A percentile compares a stretch with the other conserved stretches of the same genome.
phyloP scores from a whole-genome alignment of 1,140 invertebrate genomes.

The Piezodorus guildinii region DNA sequence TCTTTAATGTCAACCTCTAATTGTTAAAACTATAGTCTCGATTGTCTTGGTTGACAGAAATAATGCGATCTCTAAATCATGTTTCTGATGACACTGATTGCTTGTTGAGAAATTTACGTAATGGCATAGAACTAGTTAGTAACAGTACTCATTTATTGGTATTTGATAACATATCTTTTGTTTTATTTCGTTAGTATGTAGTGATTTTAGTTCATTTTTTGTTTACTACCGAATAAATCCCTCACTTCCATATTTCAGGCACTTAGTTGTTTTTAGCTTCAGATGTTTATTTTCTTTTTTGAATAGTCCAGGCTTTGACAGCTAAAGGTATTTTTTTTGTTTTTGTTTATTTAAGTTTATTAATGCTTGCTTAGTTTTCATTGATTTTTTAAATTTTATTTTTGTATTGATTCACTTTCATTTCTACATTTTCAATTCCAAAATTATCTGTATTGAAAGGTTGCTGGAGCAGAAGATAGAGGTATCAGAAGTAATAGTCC shows the following conservation, averaged over 20 bases:
- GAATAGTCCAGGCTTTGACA: background rate
- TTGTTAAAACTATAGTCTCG: background rate
- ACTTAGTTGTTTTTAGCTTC: background rate
- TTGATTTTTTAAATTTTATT: too few species aligned
- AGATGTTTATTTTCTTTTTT: slow-evolving; percentile 7
- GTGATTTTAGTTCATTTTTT: background rate
- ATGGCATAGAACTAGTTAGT: slow-evolving; percentile 21
- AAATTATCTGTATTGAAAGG: background rate
- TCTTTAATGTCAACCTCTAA: background rate
- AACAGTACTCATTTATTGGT: background rate
- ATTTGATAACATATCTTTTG: background rate
- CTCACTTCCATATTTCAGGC: background rate
- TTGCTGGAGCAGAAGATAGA: slow-evolving; percentile 12
- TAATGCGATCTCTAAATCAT: slow-evolving; percentile 4
- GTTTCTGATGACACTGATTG: slow-evolving; percentile 16
- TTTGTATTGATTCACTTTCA: too few species aligned
- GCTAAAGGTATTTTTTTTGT: slow-evolving; percentile 5
- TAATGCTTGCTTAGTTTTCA: background rate
- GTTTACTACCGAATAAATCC: background rate
- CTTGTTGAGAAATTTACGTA: slow-evolving; percentile 18
- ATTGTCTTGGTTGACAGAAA: background rate
- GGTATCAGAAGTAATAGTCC: slow-evolving; percentile 15
- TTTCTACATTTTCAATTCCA: too few species aligned
- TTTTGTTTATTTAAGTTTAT: background rate
- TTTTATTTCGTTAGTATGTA: background rate